Evolutionary conservation across 2,888 invertebrate genomes (phyloP).

Genomic region (Neoaliturus tenellus): DNA sequence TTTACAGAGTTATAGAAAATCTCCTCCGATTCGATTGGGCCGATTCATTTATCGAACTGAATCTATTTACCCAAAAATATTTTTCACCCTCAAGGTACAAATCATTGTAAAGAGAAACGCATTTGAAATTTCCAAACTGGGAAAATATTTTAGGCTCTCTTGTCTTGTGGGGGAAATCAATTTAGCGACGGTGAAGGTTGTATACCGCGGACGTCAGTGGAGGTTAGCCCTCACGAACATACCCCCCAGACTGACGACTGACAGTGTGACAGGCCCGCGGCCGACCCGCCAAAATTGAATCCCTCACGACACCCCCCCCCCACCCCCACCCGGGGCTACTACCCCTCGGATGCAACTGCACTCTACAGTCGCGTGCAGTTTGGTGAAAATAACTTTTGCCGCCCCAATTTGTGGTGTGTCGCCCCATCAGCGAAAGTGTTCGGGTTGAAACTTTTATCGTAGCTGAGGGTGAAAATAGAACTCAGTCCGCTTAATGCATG

Average conservation of each 20-base stretch:
- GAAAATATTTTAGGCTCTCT: too few relatives aligned
- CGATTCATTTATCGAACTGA: too few relatives aligned
- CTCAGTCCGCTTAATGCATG: too few relatives aligned
- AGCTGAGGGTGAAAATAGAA: too few relatives aligned
- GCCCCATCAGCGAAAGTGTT: not conserved
- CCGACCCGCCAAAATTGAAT: slow-evolving; percentile 22
- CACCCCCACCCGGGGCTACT: too few relatives aligned
- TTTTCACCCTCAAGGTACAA: too few relatives aligned
- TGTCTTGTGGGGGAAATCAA: not conserved
- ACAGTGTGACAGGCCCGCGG: slow-evolving; percentile 7
- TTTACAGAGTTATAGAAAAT: too few relatives aligned
- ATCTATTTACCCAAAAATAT: too few relatives aligned
- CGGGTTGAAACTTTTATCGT: too few relatives aligned
- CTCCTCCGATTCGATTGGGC: too few relatives aligned
- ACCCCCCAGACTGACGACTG: not conserved
- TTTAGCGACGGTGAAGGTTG: not conserved
- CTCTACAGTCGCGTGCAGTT: not conserved
- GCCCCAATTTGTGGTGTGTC: slow-evolving; percentile 20
- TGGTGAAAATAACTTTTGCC: not conserved
- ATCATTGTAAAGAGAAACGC: too few relatives aligned
- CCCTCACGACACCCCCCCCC: not conserved
- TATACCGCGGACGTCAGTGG: not conserved
- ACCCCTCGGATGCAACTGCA: slow-evolving; percentile 14
- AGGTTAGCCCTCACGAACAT: not conserved
- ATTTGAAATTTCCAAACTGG: too few relatives aligned